Percentiles rank a stretch among this genome's conserved stretches.
These are phyloP conservation scores for Trachelipus rathkii DNA, from an alignment of 1,140 invertebrate genomes.

Conservation along the genomic window DNA sequence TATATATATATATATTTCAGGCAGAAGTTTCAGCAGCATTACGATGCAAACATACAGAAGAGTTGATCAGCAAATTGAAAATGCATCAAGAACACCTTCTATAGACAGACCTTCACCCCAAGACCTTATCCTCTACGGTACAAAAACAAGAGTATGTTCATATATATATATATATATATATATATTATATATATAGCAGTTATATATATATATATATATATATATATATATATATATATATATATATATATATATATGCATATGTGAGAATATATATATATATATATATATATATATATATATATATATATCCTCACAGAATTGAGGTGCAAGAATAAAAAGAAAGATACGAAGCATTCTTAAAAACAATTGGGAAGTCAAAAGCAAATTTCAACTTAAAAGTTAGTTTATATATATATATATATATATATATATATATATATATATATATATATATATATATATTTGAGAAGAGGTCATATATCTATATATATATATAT, in stretches of 20 bases:
- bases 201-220: constrained; percentile 20
- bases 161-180: constrained; percentile 13
- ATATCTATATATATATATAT: too few relatives aligned
- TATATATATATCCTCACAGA: too few relatives aligned
- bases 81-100: neutral
- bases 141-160: constrained; percentile 39
- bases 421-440: too few relatives aligned
- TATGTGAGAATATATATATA: neutral
- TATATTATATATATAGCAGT: constrained; percentile 14
- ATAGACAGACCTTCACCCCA: constrained; percentile 7
- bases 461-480: too few relatives aligned
- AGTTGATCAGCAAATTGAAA: constrained; percentile 19
- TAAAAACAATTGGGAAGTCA: too few relatives aligned
- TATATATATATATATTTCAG: neutral
- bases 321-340: too few relatives aligned
- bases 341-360: too few relatives aligned
- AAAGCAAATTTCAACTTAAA: too few relatives aligned
- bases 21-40: constrained; percentile 23
- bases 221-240: constrained; percentile 28
- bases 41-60: constrained; percentile 22
- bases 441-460: too few relatives aligned
- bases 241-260: constrained; percentile 25
- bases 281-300: too few relatives aligned
- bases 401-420: too few relatives aligned
- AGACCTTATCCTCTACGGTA: constrained; percentile 34